These are phyloP conservation scores for Melanaphis sacchari DNA, from an alignment of 1,140 invertebrate species.

Conservation along the genomic window DNA sequence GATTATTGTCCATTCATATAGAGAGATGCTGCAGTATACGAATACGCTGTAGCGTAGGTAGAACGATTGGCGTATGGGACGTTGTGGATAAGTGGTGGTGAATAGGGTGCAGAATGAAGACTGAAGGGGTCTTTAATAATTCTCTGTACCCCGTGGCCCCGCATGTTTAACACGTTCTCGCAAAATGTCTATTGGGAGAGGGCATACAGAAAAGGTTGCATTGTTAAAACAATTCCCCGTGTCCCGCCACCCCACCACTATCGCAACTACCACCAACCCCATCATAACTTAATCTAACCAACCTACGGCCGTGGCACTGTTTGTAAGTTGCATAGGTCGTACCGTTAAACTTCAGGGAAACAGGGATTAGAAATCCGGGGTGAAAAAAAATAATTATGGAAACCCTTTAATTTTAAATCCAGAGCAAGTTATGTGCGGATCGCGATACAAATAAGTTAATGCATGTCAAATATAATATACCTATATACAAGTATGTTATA, in stretches of 20 bases:
- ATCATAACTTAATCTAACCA: not conserved
- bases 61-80: not conserved
- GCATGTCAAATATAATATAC: not conserved
- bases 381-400: not conserved
- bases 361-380: not conserved
- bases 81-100: not conserved
- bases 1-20: constrained; percentile 31
- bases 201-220: constrained; percentile 3
- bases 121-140: not conserved
- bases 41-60: not conserved
- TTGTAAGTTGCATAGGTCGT: not conserved
- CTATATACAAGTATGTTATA: not conserved
- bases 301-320: not conserved
- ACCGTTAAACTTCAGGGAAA: not conserved
- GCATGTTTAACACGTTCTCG: constrained; percentile 44
- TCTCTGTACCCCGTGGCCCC: not conserved
- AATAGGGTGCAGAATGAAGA: not conserved
- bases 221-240: constrained; percentile 39
- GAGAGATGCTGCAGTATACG: not conserved
- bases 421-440: not conserved
- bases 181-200: not conserved
- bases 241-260: not conserved
- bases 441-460: not conserved
- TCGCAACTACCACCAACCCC: not conserved
- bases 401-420: constrained; percentile 8